Base-by-base conservation (phyloP, 2,113 vertebrate species). In the Notarius quadriscutis region DNA sequence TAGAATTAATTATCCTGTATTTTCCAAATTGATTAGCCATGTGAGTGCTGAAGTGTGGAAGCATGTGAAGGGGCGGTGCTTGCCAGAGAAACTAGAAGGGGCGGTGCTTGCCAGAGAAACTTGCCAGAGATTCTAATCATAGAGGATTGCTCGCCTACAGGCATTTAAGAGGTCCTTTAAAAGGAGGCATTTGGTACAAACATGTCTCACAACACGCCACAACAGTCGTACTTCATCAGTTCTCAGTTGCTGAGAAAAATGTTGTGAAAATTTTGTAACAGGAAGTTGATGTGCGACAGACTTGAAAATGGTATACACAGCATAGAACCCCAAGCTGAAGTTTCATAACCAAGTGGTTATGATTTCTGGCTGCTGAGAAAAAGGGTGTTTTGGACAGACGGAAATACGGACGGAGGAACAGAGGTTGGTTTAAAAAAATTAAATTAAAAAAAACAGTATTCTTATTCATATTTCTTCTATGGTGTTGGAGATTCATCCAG, bases 131-230 rank as follows among this genome's bases (percentile, higher is more conserved):
- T 15, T 60, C 79, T 62, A 62, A 81, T 62, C 30, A 81, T 60
- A 81, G 79, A 2, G 50, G 25, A 41, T 71, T 57, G 15, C 80
- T 58, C 80, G 62, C 87, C 58, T 62, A 12, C 58, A 78, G 20
- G 22, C 60, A 85, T 85, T 55, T 81, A 48, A 58, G 77, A 81
- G 83, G 83, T 89, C 78, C 62, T 82, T 87, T 25, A 50, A 63
- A 74, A 83, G 51, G 67, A 12, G 20, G 51, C 50, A 53, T 84
- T 30, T 81, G 69, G 18, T 62, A 41, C 14, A 34, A 86, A 78
- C 57, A 69, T 81, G 30, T 74, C 87, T 63, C 50, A 1, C 25
- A 10, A 22, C 81, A 9, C 67, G 58, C n/a, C 58, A 65, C 81
- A 79, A 62, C 41, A 27, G 55, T 62, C 57, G 71, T 74, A 55